These are phyloP conservation scores for Silurus aristotelis DNA, from an alignment of 2,797 vertebrate genomes.

Conservation along the genomic window DNA sequence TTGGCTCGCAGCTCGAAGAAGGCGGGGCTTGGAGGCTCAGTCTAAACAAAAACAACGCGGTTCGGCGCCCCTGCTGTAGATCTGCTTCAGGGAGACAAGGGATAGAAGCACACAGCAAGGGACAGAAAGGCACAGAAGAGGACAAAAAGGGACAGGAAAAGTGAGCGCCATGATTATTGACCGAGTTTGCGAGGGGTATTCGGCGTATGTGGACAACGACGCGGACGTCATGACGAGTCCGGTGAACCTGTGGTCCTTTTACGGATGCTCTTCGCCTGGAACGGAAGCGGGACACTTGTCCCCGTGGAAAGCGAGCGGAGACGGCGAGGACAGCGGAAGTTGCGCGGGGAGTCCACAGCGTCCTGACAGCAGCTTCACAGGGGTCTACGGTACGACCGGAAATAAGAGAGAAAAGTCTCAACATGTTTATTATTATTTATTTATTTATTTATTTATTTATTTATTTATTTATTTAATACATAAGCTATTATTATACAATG, in stretches of 20 bases:
- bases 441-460: too few relatives aligned
- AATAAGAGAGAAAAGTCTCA: background rate
- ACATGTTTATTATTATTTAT: too few relatives aligned
- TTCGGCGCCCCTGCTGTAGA: too few relatives aligned
- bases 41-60: background rate
- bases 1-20: background rate
- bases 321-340: slow-evolving; percentile 36
- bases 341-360: slow-evolving; percentile 20
- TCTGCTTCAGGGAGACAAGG: too few relatives aligned
- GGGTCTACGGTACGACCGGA: slow-evolving; percentile 33
- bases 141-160: background rate
- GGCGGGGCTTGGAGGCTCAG: background rate
- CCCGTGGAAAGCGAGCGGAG: slow-evolving; percentile 36
- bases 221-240: slow-evolving; percentile 49
- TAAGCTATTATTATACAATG: background rate
- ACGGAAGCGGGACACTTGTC: slow-evolving; percentile 23
- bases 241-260: slow-evolving; percentile 44
- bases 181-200: slow-evolving; percentile 32
- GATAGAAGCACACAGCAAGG: too few relatives aligned
- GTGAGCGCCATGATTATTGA: slow-evolving; percentile 57
- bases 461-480: too few relatives aligned
- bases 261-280: slow-evolving; percentile 31
- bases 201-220: slow-evolving; percentile 22
- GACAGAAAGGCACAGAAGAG: too few relatives aligned
- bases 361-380: background rate